A percentile compares a stretch with the other conserved stretches of the same genome.
phyloP scores from a whole-genome alignment of 2,797 vertebrate genomes.

The Sebastes wilsoni region DNA sequence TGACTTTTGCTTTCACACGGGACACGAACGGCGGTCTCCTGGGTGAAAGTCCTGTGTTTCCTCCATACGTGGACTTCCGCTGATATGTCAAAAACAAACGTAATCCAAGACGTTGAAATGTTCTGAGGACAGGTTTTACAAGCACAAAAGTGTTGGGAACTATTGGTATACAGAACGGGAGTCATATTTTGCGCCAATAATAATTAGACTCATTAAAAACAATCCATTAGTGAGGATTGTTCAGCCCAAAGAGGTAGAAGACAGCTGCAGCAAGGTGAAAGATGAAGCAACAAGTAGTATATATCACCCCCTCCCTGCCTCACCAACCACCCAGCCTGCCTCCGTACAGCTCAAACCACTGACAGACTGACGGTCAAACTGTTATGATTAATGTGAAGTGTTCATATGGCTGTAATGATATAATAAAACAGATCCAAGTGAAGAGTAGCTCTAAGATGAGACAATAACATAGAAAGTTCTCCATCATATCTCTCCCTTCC shows the following conservation, averaged over 20 bases:
- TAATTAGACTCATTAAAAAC: not conserved
- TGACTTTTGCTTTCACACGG: not conserved
- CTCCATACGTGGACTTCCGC: not conserved
- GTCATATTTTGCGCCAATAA: not conserved
- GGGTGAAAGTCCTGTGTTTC: not conserved
- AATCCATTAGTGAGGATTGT: not conserved
- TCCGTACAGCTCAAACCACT: not conserved
- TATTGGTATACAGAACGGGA: not conserved
- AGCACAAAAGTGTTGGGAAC: not conserved
- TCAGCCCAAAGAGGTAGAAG: not conserved
- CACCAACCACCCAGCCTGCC: not conserved
- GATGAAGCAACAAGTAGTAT: constrained; percentile 15
- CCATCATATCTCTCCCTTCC: not conserved
- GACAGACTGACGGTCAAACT: not conserved
- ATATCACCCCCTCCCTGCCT: no score
- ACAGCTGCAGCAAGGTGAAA: not conserved
- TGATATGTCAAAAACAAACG: not conserved
- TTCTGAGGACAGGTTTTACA: no score
- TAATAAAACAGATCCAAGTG: constrained; percentile 36
- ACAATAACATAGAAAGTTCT: not conserved
- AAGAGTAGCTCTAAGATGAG: not conserved
- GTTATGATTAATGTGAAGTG: not conserved
- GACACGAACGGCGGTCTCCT: not conserved
- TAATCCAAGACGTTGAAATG: not conserved
- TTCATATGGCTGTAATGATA: not conserved